These are phyloP conservation scores for Pristionchus pacificus DNA, from an alignment of 1,140 invertebrate species.

Conservation along the genomic window DNA sequence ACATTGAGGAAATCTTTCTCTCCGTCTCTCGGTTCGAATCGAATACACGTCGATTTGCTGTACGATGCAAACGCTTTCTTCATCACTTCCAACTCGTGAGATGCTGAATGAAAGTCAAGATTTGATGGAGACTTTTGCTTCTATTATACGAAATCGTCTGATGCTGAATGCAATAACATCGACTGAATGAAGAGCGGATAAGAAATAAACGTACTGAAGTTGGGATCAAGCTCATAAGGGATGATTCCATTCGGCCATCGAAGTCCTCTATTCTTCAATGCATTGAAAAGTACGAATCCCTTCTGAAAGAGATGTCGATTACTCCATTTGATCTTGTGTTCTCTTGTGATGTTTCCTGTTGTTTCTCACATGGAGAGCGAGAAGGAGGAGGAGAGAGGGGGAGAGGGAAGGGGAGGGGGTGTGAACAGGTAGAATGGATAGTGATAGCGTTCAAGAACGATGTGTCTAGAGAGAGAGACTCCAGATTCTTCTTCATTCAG, in stretches of 20 bases:
- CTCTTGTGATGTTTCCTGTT: not conserved
- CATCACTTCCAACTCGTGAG: slow-evolving; percentile 43
- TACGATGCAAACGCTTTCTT: slow-evolving; percentile 51
- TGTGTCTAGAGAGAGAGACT: no score
- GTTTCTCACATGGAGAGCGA: no score
- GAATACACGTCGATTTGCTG: slow-evolving; percentile 48
- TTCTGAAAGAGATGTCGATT: slow-evolving; percentile 24
- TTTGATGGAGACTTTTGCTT: slow-evolving; percentile 4
- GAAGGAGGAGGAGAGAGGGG: slow-evolving; percentile 13
- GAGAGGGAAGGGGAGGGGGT: slow-evolving; percentile 23
- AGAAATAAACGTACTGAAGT: slow-evolving; percentile 52
- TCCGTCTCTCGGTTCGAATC: slow-evolving; percentile 39
- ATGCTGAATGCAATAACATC: not conserved
- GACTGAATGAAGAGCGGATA: not conserved
- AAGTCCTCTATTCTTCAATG: slow-evolving; percentile 45
- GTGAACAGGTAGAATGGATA: slow-evolving; percentile 18
- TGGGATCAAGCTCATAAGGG: slow-evolving; percentile 51
- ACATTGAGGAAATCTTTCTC: slow-evolving; percentile 52
- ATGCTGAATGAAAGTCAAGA: slow-evolving; percentile 17
- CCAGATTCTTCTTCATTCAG: no score
- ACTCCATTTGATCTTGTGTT: not conserved
- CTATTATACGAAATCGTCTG: no score
- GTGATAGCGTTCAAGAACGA: no score
- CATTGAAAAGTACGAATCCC: slow-evolving; percentile 37
- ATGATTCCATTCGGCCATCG: slow-evolving; percentile 47